Base-by-base conservation (phyloP, 2,797 vertebrate genomes). In the Sebastes minor region DNA sequence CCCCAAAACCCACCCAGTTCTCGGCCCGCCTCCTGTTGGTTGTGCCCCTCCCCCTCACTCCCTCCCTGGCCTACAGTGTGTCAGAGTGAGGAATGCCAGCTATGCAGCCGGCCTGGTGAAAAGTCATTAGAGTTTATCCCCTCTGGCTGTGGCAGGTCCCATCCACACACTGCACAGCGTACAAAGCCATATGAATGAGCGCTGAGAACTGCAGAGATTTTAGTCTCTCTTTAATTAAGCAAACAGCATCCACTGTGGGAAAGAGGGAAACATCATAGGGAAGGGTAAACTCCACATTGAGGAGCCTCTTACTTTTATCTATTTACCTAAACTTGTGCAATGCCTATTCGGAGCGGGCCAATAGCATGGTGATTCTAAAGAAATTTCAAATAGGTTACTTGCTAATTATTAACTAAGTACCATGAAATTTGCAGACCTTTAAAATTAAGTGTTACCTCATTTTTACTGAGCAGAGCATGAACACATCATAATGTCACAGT, bases 41-140 rank as follows among this genome's bases (percentile, higher is more conserved):
- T 25, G 53, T 6, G 67, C 53, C 63, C 87, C 83, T 76, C 68
- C 73, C 53, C 74, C 82, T 80, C 62, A 42, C 25, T 10, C 53
- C 53, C 60, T 67, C 80, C 65, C 66, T 14, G 33, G 74, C 82
- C 83, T 74, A 87, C 83, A 78, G 84, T 82, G 85, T 78, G 83
- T 88, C 83, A 87, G 78, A 82, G 71, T 23, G 71, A 91, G 87
- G 93, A 96, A 95, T 95, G 88, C 71, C 80, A 92, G 86, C 81
- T 91, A 96, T 95, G 95, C 91, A 88, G 86, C 33, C 32, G 12
- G 86, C 84, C 89, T 87, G 88, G 91, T 91, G 81, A 91, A 93
- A 94, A 94, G 88, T 89, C 90, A 92, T 93, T 91, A 88, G 80
- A 88, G 82, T 80, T 81, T 73, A 90, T 85, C 81, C 88, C 86